Conservation (phyloP, 2,888 invertebrate species). For the Oxytorus armatus region DNA sequence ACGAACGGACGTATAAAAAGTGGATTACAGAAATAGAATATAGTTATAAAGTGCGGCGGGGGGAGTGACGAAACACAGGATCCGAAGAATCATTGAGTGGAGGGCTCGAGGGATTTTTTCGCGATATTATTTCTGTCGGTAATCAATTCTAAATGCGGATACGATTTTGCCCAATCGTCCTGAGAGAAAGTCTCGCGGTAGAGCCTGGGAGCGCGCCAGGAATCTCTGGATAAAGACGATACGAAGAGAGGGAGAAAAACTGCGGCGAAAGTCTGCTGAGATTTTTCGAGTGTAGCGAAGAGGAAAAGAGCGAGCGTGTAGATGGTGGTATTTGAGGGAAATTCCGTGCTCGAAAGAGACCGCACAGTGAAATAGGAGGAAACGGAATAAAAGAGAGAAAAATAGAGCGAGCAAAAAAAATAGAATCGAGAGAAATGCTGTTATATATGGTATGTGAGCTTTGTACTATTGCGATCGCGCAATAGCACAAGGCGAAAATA, state of each 20-base stretch:
- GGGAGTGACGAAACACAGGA: background rate
- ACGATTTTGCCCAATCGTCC: constrained; percentile 63
- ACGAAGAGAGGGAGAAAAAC: constrained; percentile 16
- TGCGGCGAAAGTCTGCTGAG: constrained; percentile 25
- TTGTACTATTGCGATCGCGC: constrained; percentile 25
- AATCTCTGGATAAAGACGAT: constrained; percentile 32
- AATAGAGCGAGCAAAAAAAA: constrained; percentile 25
- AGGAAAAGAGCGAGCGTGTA: constrained; percentile 37
- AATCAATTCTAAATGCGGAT: constrained; percentile 59
- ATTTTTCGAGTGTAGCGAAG: constrained; percentile 55
- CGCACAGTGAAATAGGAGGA: constrained; percentile 14
- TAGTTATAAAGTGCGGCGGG: constrained; percentile 14
- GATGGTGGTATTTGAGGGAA: constrained; percentile 15
- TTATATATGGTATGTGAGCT: constrained; percentile 31
- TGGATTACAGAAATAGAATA: constrained; percentile 16
- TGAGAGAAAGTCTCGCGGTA: constrained; percentile 34
- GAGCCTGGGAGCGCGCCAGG: background rate
- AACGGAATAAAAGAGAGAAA: background rate
- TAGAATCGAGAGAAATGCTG: constrained; percentile 28
- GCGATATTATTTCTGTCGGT: constrained; percentile 56
- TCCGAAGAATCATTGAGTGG: constrained; percentile 31
- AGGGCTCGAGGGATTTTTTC: constrained; percentile 39
- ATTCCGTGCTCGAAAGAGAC: constrained; percentile 21
- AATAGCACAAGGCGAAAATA: constrained; percentile 10
- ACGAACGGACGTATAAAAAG: background rate